Percentiles rank a stretch among this genome's conserved stretches.
Evolutionary conservation across 2,888 invertebrate genomes (phyloP).

Genomic region (Asteroscopus sphinx): DNA sequence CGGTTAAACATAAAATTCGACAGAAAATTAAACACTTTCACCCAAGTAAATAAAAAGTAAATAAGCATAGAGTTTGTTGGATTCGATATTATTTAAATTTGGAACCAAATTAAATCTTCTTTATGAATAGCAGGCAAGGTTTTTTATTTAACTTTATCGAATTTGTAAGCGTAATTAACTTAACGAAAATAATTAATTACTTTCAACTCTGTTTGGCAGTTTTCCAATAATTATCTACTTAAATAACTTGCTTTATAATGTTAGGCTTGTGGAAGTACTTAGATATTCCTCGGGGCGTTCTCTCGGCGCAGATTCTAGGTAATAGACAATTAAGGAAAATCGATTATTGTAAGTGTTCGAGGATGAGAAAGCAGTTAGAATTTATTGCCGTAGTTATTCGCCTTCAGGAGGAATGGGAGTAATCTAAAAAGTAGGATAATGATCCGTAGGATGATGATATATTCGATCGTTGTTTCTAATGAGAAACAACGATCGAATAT

Average conservation of each 20-base stretch:
- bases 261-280: slow-evolving; percentile 3
- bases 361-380: slow-evolving; percentile 12
- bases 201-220: slow-evolving; percentile 23
- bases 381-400: slow-evolving; percentile 4
- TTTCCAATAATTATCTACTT: slow-evolving; percentile 28
- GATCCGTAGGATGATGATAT: no score
- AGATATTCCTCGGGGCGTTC: slow-evolving; percentile 8
- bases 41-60: slow-evolving; percentile 27
- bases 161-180: slow-evolving; percentile 30
- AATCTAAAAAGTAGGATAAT: slow-evolving; percentile 3
- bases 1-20: no score
- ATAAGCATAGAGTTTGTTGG: slow-evolving; percentile 8
- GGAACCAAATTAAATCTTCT: slow-evolving; percentile 19
- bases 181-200: slow-evolving; percentile 26
- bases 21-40: slow-evolving; percentile 26
- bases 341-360: slow-evolving; percentile 24
- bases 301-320: slow-evolving; percentile 7
- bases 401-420: not conserved
- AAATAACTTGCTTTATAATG: not conserved
- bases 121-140: slow-evolving; percentile 8
- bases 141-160: slow-evolving; percentile 32
- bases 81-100: slow-evolving; percentile 31
- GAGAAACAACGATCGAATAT: no score
- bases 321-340: slow-evolving; percentile 18
- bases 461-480: no score